Conservation (phyloP, 2,113 vertebrate genomes). For the Psilopsiagon aymara region DNA sequence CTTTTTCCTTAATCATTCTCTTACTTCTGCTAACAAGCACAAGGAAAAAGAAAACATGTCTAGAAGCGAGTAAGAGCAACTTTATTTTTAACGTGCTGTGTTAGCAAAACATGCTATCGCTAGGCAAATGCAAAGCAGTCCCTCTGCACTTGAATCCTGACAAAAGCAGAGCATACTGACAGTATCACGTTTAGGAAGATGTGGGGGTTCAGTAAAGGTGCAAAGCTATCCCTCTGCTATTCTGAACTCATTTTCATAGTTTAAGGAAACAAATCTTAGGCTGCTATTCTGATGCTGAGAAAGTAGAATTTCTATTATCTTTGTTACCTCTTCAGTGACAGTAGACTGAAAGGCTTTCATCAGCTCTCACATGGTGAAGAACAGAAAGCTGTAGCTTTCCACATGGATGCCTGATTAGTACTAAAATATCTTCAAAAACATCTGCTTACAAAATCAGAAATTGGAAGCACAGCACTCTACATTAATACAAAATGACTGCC, state of each 20-base stretch:
- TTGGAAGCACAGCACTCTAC: neutral
- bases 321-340: neutral
- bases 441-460: slow-evolving; percentile 24
- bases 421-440: slow-evolving; percentile 34
- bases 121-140: neutral
- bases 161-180: neutral
- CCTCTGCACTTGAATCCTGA: neutral
- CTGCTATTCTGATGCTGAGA: neutral
- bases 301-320: neutral
- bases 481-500: neutral
- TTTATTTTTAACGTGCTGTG: neutral
- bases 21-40: neutral
- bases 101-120: neutral
- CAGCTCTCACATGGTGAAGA: neutral
- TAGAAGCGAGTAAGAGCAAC: neutral
- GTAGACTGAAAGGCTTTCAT: neutral
- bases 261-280: neutral
- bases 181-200: neutral
- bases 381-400: slow-evolving; percentile 14
- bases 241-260: neutral
- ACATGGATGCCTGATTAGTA: neutral
- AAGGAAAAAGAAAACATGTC: neutral
- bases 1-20: neutral
- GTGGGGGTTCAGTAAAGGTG: neutral
- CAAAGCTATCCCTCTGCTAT: neutral